phyloP scores from a whole-genome alignment of 1,140 invertebrate genomes.

The Orchestia grillus region DNA sequence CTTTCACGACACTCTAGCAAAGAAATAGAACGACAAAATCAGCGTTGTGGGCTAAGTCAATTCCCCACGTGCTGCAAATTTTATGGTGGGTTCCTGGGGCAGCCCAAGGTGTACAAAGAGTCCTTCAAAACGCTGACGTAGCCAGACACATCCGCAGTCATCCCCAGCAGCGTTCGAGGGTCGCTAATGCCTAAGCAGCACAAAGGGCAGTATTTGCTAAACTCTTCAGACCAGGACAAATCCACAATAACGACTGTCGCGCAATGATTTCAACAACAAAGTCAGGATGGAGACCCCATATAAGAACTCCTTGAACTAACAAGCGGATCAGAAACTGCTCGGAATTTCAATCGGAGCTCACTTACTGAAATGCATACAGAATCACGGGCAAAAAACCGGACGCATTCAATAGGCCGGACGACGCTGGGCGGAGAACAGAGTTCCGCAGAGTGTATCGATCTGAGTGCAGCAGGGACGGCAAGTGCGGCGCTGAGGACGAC shows the following conservation, averaged over 20 bases:
- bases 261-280: background rate
- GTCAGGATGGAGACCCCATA: background rate
- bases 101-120: background rate
- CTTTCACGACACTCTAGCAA: background rate
- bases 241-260: background rate
- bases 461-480: background rate
- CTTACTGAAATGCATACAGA: background rate
- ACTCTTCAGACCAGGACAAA: background rate
- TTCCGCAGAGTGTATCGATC: constrained; percentile 6
- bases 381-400: background rate
- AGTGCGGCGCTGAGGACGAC: background rate
- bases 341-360: background rate
- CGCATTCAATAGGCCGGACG: background rate
- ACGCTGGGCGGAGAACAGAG: background rate
- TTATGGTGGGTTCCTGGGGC: background rate
- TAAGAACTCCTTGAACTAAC: background rate
- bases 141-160: background rate
- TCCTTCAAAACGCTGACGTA: background rate
- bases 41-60: background rate
- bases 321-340: background rate
- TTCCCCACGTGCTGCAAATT: background rate
- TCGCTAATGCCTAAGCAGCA: background rate
- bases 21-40: background rate
- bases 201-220: background rate
- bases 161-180: background rate